These are phyloP conservation scores for Aviceda subcristata DNA, from an alignment of 2,113 vertebrate species.

Conservation along the genomic window DNA sequence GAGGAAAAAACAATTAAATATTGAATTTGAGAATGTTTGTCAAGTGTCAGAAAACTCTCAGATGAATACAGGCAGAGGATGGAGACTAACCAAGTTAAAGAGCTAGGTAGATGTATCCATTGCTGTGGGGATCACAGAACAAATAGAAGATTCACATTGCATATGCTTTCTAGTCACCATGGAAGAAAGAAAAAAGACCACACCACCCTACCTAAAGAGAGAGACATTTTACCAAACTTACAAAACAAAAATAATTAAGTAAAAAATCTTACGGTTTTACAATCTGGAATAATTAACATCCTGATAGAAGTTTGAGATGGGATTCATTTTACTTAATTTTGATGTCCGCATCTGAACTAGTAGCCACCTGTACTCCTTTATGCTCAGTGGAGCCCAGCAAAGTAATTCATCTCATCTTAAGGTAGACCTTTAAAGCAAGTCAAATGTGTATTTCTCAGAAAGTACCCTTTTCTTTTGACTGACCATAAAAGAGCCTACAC, in stretches of 20 bases:
- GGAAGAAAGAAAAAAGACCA: background rate
- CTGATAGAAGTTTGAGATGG: background rate
- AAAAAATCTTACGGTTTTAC: background rate
- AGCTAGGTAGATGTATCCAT: background rate
- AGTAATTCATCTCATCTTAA: background rate
- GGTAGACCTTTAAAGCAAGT: background rate
- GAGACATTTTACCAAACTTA: background rate
- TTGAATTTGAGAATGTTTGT: background rate
- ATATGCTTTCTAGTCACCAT: background rate
- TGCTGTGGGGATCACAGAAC: background rate
- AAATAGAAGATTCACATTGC: background rate
- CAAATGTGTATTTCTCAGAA: background rate
- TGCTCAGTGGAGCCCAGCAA: background rate
- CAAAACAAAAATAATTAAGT: background rate
- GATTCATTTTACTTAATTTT: background rate
- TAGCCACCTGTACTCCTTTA: background rate
- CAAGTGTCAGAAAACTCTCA: background rate
- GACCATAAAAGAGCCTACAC: background rate
- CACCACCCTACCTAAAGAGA: background rate
- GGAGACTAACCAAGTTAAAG: background rate
- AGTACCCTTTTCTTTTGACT: background rate
- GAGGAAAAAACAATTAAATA: background rate
- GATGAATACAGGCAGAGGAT: background rate
- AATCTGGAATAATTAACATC: background rate
- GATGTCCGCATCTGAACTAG: background rate